Percentiles rank a stretch among this genome's conserved stretches.
Conservation (phyloP, 2,113 vertebrate genomes). For the Onychostoma macrolepis region DNA sequence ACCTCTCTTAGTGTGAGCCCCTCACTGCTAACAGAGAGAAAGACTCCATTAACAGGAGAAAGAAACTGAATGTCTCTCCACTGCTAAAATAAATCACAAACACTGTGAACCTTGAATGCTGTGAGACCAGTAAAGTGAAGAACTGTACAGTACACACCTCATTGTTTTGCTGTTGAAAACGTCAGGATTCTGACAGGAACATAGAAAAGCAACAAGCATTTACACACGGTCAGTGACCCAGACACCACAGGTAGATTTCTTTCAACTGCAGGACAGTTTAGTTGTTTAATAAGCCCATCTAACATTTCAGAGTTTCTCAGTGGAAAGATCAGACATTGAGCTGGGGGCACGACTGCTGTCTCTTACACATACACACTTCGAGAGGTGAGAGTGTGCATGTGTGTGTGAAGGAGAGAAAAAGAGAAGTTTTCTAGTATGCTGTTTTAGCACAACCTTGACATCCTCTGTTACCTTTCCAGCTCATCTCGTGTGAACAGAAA, state of each 20-base stretch:
- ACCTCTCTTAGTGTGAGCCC: not conserved
- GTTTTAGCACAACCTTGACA: conserved; percentile 50
- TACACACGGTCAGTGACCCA: conserved; percentile 35
- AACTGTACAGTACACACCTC: not conserved
- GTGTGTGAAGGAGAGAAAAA: conserved; percentile 20
- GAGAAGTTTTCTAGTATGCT: conserved; percentile 23
- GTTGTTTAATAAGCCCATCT: conserved; percentile 49
- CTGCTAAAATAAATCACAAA: not conserved
- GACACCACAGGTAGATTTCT: not conserved
- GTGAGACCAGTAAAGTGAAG: conserved; percentile 3
- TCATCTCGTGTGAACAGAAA: conserved; percentile 8
- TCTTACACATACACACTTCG: not conserved
- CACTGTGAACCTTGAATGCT: not conserved
- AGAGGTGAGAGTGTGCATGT: not conserved
- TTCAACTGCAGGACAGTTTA: conserved; percentile 1
- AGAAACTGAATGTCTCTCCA: not conserved
- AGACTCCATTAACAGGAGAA: not conserved
- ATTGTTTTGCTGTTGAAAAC: conserved; percentile 26
- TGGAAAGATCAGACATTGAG: conserved; percentile 20
- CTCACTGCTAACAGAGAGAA: not conserved
- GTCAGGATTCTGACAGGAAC: conserved; percentile 5
- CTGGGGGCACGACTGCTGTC: not conserved
- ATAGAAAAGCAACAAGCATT: conserved; percentile 17
- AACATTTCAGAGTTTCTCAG: conserved; percentile 26
- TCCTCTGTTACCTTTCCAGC: conserved; percentile 2